These are phyloP conservation scores for Ernsta delagoae DNA, from an alignment of 2,888 invertebrate genomes.

Conservation along the genomic window DNA sequence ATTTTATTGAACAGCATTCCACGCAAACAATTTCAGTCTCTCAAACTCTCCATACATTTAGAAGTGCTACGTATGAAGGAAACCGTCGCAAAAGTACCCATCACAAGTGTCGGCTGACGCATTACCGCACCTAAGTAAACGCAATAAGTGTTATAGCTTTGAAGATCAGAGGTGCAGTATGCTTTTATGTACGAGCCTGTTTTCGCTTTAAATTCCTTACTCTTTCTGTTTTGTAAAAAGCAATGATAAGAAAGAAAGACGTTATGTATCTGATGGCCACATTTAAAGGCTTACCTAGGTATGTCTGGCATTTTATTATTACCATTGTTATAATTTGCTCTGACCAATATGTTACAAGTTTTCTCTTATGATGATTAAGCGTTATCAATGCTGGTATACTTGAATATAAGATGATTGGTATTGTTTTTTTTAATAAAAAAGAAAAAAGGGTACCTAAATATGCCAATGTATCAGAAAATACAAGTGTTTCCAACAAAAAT, in stretches of 20 bases:
- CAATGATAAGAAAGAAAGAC: background rate
- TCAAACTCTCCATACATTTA: background rate
- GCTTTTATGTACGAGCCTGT: constrained; percentile 7
- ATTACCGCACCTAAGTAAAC: constrained; percentile 50
- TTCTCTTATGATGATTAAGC: no score
- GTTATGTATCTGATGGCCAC: no score
- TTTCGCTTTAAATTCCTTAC: background rate
- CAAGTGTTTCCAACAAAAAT: background rate
- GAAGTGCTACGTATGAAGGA: background rate
- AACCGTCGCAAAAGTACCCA: constrained; percentile 8
- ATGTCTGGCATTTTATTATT: no score
- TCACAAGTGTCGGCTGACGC: constrained; percentile 37
- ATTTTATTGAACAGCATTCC: background rate
- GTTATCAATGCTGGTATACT: no score
- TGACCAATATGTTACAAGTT: no score
- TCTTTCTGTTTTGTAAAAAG: background rate
- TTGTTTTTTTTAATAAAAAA: no score
- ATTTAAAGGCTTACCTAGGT: no score
- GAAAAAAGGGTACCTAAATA: no score
- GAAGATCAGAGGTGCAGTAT: constrained; percentile 16
- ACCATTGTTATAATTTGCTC: no score
- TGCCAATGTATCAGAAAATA: no score
- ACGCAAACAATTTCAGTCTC: background rate
- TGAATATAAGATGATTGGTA: no score
- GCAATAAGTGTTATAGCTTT: constrained; percentile 54